Conservation (phyloP, 2,888 invertebrate genomes). For the Baccha elongata region DNA sequence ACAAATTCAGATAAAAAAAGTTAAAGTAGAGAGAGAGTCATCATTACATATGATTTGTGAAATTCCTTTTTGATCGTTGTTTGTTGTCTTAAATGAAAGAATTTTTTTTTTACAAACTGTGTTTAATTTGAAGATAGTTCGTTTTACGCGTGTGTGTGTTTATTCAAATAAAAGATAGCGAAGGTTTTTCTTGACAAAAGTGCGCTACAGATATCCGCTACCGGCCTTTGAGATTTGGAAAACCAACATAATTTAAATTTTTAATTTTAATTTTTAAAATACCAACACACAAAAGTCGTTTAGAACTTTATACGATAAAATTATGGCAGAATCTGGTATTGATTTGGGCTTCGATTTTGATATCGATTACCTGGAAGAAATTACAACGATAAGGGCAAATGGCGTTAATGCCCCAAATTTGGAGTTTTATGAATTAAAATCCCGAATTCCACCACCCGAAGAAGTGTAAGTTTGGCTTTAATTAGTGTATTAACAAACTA, state of each 20-base stretch:
- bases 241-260: conserved; percentile 10
- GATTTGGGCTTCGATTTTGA: conserved; percentile 87
- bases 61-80: not conserved
- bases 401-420: conserved; percentile 78
- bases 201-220: conserved; percentile 4
- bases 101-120: not conserved
- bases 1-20: conserved; percentile 6
- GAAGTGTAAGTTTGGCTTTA: conserved; percentile 84
- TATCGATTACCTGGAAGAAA: conserved; percentile 79
- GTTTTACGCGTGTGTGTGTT: conserved; percentile 14
- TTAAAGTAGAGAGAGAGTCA: not conserved
- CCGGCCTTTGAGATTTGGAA: not conserved
- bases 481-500: not conserved
- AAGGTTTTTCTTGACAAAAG: conserved; percentile 40
- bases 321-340: conserved; percentile 85
- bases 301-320: conserved; percentile 21
- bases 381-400: conserved; percentile 77
- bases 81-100: not conserved
- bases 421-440: conserved; percentile 86
- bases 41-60: not conserved
- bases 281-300: conserved; percentile 32
- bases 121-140: not conserved
- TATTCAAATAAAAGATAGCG: conserved; percentile 5
- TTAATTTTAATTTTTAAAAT: not conserved
- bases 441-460: conserved; percentile 83